phyloP scores from a whole-genome alignment of 2,888 invertebrate genomes.

The Invenusta paracnida region DNA sequence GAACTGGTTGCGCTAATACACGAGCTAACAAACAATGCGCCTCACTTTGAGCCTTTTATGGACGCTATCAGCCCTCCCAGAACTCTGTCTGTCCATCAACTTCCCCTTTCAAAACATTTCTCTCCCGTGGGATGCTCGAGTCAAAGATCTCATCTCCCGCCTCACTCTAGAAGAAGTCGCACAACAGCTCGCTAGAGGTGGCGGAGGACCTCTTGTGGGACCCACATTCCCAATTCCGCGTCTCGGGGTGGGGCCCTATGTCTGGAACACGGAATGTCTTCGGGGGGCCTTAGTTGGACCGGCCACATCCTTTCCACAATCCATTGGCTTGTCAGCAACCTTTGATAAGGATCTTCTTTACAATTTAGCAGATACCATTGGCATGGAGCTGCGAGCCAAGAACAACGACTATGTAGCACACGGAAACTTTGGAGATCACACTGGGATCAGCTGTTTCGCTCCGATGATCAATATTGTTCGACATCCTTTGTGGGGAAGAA shows the following conservation, averaged over 20 bases:
- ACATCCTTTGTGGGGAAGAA: slow-evolving; percentile 45
- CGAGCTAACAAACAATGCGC: no score
- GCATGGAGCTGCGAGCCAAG: slow-evolving; percentile 42
- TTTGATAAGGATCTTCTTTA: slow-evolving; percentile 24
- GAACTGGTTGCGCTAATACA: no score
- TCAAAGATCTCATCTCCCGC: slow-evolving; percentile 31
- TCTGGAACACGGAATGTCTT: slow-evolving; percentile 41
- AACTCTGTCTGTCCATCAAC: no score
- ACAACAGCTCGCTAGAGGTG: slow-evolving; percentile 30
- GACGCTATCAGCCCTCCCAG: no score
- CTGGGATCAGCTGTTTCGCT: slow-evolving; percentile 44
- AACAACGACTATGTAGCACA: slow-evolving; percentile 38
- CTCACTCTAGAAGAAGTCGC: slow-evolving; percentile 37
- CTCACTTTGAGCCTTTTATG: no score
- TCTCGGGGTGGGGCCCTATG: slow-evolving; percentile 41
- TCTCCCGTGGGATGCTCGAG: slow-evolving; percentile 38
- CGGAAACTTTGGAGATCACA: slow-evolving; percentile 43
- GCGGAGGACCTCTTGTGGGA: slow-evolving; percentile 24
- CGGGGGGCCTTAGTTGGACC: slow-evolving; percentile 35
- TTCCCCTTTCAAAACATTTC: slow-evolving; percentile 40
- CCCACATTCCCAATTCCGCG: slow-evolving; percentile 41
- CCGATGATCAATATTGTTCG: slow-evolving; percentile 44
- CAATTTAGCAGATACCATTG: slow-evolving; percentile 40
- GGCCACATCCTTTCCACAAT: slow-evolving; percentile 41
- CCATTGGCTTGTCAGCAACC: slow-evolving; percentile 40